Percentiles rank a stretch among this genome's conserved stretches.
Conservation (phyloP, 2,113 vertebrate species). For the Pterocles gutturalis region DNA sequence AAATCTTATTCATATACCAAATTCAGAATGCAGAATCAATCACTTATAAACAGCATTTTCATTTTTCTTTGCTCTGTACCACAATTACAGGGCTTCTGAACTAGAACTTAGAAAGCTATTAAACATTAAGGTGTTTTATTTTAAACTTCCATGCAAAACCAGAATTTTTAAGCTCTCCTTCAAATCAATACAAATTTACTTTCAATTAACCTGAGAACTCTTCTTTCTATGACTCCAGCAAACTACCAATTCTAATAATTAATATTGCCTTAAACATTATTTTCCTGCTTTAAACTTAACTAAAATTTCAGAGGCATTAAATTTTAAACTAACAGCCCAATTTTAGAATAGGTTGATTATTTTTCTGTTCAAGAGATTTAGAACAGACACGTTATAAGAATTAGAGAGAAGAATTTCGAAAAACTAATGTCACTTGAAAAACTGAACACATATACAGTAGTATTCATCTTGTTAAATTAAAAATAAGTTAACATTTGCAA, state of each 20-base stretch:
- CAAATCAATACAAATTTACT: neutral
- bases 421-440: neutral
- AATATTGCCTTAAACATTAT: neutral
- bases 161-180: neutral
- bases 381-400: neutral
- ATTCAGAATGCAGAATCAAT: neutral
- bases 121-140: neutral
- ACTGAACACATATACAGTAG: neutral
- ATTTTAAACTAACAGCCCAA: neutral
- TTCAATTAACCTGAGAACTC: conserved; percentile 1
- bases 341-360: neutral
- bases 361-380: neutral
- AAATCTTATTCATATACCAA: neutral
- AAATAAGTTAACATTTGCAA: neutral
- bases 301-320: neutral
- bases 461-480: neutral
- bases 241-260: neutral
- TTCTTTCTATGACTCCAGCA: neutral
- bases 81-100: neutral
- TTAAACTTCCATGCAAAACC: neutral
- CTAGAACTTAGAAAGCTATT: neutral
- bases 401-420: neutral
- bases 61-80: neutral
- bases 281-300: neutral
- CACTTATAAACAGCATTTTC: neutral